Base-by-base conservation (phyloP, 1,140 invertebrate genomes). In the Antheraea pernyi region DNA sequence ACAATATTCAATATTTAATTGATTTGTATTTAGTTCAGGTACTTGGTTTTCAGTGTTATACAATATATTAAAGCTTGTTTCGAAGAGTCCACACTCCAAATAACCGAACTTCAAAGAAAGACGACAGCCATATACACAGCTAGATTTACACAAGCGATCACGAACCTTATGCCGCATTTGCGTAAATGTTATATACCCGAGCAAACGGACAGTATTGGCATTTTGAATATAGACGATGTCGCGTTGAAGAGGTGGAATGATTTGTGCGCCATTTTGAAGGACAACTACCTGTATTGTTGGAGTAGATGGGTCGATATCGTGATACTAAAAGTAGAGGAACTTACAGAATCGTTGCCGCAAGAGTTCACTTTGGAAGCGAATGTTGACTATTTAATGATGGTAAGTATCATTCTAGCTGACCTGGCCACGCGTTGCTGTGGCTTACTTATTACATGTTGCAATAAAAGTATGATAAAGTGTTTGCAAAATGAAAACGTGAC, bases 121-220 rank as follows among this genome's bases (percentile, higher is more conserved):
- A 90, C 89, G 3, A 86, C 86, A 19, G 81, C 90, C 0, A 86
- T 93, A 77, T 91, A 92, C 69, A 85, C 92, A 65, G 94, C 95
- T 3, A 80, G 95, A 72, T 93, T 96, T 81, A 82, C 95, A 0
- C 93, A 95, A 82, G 94, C 96, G 0, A 77, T 95, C 16, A 93
- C 94, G 1, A 85, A 89, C 62, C 86, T 96, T 39, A 95, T 95
- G 78, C 93, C 94, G 0, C 94, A 94, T 82, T 90, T 96, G 42
- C 95, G 94, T 59, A 94, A 94, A 59, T 96, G 95, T 79, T 96
- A 96, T 74, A 94, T 94, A 19, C 92, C 92, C 11, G 91, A 93
- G 59, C 76, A 81, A 64, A 53, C 63, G 0, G 66, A 78, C n/a
- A 48, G 48, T 53, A 67, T 82, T 7, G 78, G 72, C 8, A 67